Conservation (phyloP, 2,797 vertebrate genomes). For the Gymnodraco acuticeps region DNA sequence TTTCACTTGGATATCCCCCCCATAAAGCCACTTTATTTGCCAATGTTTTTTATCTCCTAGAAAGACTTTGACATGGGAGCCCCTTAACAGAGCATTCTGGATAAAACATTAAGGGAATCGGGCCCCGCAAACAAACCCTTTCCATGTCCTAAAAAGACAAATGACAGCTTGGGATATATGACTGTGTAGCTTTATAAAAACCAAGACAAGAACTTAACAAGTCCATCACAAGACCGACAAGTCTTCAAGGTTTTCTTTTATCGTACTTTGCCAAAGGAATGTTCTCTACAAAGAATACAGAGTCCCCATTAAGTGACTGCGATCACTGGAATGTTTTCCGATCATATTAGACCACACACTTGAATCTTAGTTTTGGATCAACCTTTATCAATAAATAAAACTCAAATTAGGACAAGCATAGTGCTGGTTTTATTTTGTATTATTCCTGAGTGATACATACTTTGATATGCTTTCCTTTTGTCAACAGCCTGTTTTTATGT, state of each 20-base stretch:
- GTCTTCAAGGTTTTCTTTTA: conserved; percentile 21
- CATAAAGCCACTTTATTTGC: conserved; percentile 67
- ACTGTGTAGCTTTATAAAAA: conserved; percentile 35
- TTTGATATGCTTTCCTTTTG: not conserved
- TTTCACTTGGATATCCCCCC: conserved; percentile 47
- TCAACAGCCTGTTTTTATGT: not conserved
- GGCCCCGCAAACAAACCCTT: conserved; percentile 52
- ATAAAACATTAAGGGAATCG: conserved; percentile 63
- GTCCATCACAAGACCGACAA: not conserved
- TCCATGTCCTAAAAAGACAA: conserved; percentile 35
- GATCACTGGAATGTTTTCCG: conserved; percentile 1
- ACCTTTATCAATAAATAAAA: not conserved
- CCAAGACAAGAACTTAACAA: conserved; percentile 17
- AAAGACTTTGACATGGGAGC: conserved; percentile 55
- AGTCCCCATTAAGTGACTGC: not conserved
- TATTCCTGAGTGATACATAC: not conserved
- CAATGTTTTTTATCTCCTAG: conserved; percentile 68
- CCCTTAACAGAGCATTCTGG: conserved; percentile 58
- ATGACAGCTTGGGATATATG: conserved; percentile 43
- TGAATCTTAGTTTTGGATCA: not conserved
- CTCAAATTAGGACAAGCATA: not conserved
- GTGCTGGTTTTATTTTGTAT: not conserved
- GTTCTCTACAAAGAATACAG: not conserved
- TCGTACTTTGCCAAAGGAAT: conserved; percentile 14
- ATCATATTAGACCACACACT: conserved; percentile 12